These are phyloP conservation scores for Thymelicus sylvestris DNA, from an alignment of 2,888 invertebrate species.

Conservation along the genomic window DNA sequence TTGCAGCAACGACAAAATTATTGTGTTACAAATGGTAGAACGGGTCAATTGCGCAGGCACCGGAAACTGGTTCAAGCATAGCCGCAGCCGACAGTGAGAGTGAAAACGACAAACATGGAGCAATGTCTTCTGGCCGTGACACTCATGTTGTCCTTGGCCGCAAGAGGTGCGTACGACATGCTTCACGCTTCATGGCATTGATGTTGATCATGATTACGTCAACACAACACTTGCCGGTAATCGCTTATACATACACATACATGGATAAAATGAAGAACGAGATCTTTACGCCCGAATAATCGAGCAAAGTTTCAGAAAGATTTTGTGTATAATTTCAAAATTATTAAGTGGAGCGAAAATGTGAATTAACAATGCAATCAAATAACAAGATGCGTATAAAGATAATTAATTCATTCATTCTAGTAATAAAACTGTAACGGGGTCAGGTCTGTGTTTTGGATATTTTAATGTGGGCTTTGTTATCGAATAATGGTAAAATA, in stretches of 20 bases:
- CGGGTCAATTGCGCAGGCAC: conserved; percentile 44
- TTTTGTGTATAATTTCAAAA: background rate
- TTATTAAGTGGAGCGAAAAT: background rate
- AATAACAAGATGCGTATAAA: too few relatives aligned
- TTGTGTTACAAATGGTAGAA: conserved; percentile 26
- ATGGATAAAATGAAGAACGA: background rate
- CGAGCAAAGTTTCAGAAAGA: background rate
- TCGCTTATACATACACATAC: background rate
- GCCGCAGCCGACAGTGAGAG: conserved; percentile 40
- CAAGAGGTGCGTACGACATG: conserved; percentile 61
- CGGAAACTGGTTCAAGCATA: conserved; percentile 44
- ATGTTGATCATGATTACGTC: conserved; percentile 19
- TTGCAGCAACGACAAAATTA: conserved; percentile 5
- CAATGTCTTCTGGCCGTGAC: conserved; percentile 57
- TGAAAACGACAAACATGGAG: conserved; percentile 55
- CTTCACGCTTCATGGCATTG: conserved; percentile 23
- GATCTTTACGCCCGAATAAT: background rate
- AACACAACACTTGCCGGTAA: background rate
- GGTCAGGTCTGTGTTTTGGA: too few relatives aligned
- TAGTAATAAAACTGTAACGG: too few relatives aligned
- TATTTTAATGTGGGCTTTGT: too few relatives aligned
- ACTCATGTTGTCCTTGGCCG: conserved; percentile 60
- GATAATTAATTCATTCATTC: too few relatives aligned
- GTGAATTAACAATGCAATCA: too few relatives aligned
- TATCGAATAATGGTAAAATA: too few relatives aligned